A percentile compares a stretch with the other conserved stretches of the same genome.
Evolutionary conservation across 1,140 invertebrate genomes (phyloP).

Genomic region (Drosophila kikkawai): DNA sequence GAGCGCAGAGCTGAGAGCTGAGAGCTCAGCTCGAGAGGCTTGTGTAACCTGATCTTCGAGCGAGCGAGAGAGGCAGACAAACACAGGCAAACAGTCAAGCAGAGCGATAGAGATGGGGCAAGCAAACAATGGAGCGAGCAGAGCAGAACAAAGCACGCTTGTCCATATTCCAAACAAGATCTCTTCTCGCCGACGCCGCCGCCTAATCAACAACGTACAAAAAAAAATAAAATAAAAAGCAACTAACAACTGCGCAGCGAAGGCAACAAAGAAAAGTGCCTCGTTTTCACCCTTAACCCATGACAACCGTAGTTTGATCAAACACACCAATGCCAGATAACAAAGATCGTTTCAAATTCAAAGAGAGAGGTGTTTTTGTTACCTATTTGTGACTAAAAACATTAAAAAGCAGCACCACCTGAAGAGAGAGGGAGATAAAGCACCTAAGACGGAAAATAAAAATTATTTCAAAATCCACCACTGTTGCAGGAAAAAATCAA

Average conservation of each 20-base stretch:
- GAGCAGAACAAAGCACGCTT: constrained; percentile 69
- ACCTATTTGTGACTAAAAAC: constrained; percentile 17
- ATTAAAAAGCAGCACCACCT: neutral
- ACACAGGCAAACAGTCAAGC: constrained; percentile 31
- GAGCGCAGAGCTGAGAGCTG: constrained; percentile 1
- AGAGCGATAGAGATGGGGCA: constrained; percentile 11
- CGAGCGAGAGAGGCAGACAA: constrained; percentile 18
- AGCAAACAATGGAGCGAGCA: constrained; percentile 45
- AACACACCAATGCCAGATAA: constrained; percentile 26
- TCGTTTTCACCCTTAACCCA: constrained; percentile 47
- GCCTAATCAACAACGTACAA: constrained; percentile 61
- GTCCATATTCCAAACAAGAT: constrained; percentile 72
- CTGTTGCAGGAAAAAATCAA: constrained; percentile 12
- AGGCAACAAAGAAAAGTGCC: constrained; percentile 55
- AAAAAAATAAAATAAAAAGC: constrained; percentile 26
- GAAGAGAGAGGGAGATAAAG: neutral
- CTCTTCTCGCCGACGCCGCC: constrained; percentile 44
- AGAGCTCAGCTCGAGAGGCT: constrained; percentile 23
- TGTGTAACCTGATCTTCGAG: constrained; percentile 71
- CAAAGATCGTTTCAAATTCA: constrained; percentile 30
- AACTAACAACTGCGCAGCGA: constrained; percentile 62
- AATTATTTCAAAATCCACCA: constrained; percentile 21
- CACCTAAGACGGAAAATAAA: constrained; percentile 1
- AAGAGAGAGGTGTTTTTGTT: constrained; percentile 6
- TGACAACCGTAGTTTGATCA: constrained; percentile 34